Conservation (phyloP, 92 coral and sea anemone species). For the Zoanthus solanderi region DNA sequence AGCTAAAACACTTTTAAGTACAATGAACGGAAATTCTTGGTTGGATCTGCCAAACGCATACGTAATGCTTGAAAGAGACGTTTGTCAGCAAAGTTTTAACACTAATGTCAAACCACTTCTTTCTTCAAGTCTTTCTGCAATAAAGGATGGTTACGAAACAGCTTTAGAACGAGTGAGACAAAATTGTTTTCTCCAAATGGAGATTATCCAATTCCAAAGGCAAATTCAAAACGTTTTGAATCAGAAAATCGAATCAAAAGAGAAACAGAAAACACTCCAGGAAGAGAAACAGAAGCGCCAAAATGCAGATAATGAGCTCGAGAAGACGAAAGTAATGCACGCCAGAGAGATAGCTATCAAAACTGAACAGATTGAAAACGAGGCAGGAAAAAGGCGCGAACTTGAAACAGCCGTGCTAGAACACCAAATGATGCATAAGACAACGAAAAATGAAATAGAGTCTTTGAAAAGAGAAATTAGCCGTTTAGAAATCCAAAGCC, state of each 20-base stretch:
- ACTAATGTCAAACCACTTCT: conserved; percentile 56
- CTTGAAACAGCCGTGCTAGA: conserved; percentile 6
- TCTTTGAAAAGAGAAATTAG: conserved; percentile 10
- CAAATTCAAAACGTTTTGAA: conserved; percentile 4
- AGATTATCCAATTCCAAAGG: not conserved
- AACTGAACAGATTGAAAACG: not conserved
- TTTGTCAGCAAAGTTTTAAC: conserved; percentile 59
- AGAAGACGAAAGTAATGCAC: not conserved
- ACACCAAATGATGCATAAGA: not conserved
- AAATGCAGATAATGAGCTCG: not conserved
- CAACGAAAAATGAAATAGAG: conserved; percentile 9
- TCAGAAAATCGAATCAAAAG: not conserved
- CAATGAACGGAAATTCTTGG: conserved; percentile 74
- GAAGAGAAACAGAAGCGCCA: not conserved
- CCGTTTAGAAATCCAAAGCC: not conserved
- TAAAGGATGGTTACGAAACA: not conserved
- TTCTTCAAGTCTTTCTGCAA: not conserved
- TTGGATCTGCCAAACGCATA: conserved; percentile 58
- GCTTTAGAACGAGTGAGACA: not conserved
- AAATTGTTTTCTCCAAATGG: not conserved
- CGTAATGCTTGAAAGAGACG: conserved; percentile 46
- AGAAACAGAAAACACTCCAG: not conserved
- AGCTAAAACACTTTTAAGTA: conserved; percentile 49
- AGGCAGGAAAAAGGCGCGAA: not conserved
- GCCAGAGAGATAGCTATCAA: conserved; percentile 6